These are phyloP conservation scores for Echeneis naucrates DNA, from an alignment of 2,797 vertebrate species.

Conservation along the genomic window DNA sequence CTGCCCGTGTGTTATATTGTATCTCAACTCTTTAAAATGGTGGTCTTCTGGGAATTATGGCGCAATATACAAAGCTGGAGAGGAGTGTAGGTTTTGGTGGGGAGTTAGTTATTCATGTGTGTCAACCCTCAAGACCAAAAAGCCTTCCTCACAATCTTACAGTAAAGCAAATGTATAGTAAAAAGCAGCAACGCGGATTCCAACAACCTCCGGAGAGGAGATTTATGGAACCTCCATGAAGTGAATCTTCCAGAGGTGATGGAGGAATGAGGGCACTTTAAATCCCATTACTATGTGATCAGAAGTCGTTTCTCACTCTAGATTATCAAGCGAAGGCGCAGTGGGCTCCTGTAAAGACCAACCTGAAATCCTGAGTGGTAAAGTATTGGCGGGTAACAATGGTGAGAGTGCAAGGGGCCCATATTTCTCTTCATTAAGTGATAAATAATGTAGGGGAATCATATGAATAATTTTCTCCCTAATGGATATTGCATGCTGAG, in stretches of 20 bases:
- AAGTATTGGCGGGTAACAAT: slow-evolving; percentile 72
- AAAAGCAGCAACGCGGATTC: slow-evolving; percentile 39
- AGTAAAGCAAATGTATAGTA: slow-evolving; percentile 45
- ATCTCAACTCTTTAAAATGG: slow-evolving; percentile 45
- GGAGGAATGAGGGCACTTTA: slow-evolving; percentile 67
- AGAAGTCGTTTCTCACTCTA: slow-evolving; percentile 71
- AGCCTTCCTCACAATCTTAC: slow-evolving; percentile 12
- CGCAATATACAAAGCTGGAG: slow-evolving; percentile 23
- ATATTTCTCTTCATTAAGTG: slow-evolving; percentile 83
- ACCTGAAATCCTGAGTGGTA: slow-evolving; percentile 57
- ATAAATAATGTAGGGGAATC: slow-evolving; percentile 86
- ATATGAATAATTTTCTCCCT: slow-evolving; percentile 87
- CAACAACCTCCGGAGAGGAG: slow-evolving; percentile 51
- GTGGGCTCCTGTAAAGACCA: slow-evolving; percentile 47
- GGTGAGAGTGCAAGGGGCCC: slow-evolving; percentile 69
- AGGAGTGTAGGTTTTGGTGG: slow-evolving; percentile 36
- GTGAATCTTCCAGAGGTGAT: slow-evolving; percentile 62
- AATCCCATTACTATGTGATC: slow-evolving; percentile 75
- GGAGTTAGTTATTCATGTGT: slow-evolving; percentile 63
- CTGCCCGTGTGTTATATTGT: slow-evolving; percentile 38
- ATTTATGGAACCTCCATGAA: slow-evolving; percentile 65
- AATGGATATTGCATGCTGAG: slow-evolving; percentile 88
- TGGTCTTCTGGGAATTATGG: slow-evolving; percentile 46
- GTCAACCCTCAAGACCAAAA: slow-evolving; percentile 44
- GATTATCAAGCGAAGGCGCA: slow-evolving; percentile 39